Evolutionary conservation across 2,888 invertebrate species (phyloP).

Genomic region (Lymantria dispar): DNA sequence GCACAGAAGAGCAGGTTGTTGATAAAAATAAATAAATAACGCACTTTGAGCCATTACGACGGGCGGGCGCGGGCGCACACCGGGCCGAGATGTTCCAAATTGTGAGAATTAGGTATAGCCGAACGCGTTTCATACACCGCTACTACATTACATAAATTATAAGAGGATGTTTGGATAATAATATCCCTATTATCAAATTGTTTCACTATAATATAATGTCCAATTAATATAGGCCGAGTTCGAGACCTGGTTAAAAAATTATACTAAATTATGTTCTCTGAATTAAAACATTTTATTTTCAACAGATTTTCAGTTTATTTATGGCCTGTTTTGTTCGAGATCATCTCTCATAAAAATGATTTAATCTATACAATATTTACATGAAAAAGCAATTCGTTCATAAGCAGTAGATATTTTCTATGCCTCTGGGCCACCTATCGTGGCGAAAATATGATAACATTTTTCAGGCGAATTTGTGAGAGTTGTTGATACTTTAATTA

Average conservation of each 20-base stretch:
- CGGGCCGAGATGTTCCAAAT: constrained; percentile 62
- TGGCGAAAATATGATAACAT: too few species aligned
- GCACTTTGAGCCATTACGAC: constrained; percentile 73
- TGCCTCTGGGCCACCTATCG: too few species aligned
- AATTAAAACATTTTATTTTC: constrained; percentile 17
- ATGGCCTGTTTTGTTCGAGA: constrained; percentile 7
- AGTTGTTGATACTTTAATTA: too few species aligned
- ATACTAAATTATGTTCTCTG: constrained; percentile 13
- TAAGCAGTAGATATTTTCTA: too few species aligned
- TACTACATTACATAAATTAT: constrained; percentile 49
- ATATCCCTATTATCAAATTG: constrained; percentile 49
- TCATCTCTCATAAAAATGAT: constrained; percentile 15
- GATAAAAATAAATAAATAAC: constrained; percentile 75
- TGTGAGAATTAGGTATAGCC: constrained; percentile 59
- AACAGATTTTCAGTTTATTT: constrained; percentile 13
- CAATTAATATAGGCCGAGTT: background rate
- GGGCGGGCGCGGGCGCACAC: constrained; percentile 61
- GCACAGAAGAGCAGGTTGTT: constrained; percentile 58
- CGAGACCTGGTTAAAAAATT: constrained; percentile 15
- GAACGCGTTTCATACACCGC: constrained; percentile 42
- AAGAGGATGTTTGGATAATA: constrained; percentile 71
- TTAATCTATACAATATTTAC: constrained; percentile 26
- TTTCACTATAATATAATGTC: constrained; percentile 22
- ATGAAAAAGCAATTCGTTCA: constrained; percentile 22
- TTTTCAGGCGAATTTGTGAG: too few species aligned